Base-by-base conservation (phyloP, 2,797 vertebrate species). In the Anguilla anguilla region DNA sequence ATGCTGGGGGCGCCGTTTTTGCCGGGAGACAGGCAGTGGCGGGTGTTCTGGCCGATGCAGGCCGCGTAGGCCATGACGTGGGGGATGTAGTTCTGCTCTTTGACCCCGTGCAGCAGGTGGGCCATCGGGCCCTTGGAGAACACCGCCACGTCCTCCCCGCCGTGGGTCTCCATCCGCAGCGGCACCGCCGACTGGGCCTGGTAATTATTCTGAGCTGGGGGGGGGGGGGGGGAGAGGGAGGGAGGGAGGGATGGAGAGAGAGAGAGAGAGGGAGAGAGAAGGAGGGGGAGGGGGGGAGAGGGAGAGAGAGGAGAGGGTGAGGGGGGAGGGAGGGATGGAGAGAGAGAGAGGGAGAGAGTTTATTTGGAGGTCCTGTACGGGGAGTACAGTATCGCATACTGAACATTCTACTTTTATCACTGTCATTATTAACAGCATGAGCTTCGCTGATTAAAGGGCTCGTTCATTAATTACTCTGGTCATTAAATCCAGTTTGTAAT, bases 31-130 rank as follows among this genome's bases (percentile, higher is more conserved):
- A 1, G 0, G 92, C 98, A 99, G 94, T 99, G 98, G 35, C 93
- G 93, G 4, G 84, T 94, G 95, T 98, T 99, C 90, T 97, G 94
- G 1, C 98, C 98, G 0, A 99, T 97, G 92, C 98, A 99, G 90
- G 97, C 96, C 0, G 98, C 98, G 0, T 99, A 99, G 0, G 98
- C 98, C 98, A 99, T 99, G 79, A 97, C 98, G 0, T 99, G 98
- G 0, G 98, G 97, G 88, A 99, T 99, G 93, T 99, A 99, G 93
- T 98, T 98, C 93, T 99, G 98, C 92, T 99, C 98, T 0, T 98
- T 96, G 81, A 99, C 97, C 0, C 98, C 98, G 0, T 98, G 98
- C 3, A 99, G 95, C 85, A 99, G 96, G 90, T 99, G 98, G 0
- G 98, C 98, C 97, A 99, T 95, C 87, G 98, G 98, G 25, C 98